Base-by-base conservation (phyloP, 2,113 vertebrate genomes). In the Ellobius talpinus region DNA sequence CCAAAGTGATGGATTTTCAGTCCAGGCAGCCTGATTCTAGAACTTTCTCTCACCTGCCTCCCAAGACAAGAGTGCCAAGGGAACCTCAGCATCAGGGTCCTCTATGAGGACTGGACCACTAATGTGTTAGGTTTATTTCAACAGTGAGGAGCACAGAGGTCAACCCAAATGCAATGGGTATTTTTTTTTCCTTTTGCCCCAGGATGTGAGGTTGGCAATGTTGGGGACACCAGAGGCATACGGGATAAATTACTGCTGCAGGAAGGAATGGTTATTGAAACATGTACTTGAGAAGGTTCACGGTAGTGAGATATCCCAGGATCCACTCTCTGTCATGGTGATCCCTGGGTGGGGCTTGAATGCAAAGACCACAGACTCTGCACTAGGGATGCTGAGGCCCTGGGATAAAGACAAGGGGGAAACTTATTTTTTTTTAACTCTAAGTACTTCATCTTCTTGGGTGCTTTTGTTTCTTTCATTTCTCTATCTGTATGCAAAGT, bases 51-150 rank as follows among this genome's bases (percentile, higher is more conserved):
- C 26, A 68, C 45, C 47, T 14, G 42, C 36, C 39, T 68, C 42
- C 58, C 16, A 9, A 84, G 42, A 70, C 10, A 6, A 0, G 52
- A 39, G 8, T 6, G 9, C 21, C 5, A 31, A 10, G 12, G 45
- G 47, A 3, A 7, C 24, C 10, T 55, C 65, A 31, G 29, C 45
- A 26, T 0, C 26, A 14, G 0, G 3, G 17, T 13, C 12, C 81
- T 70, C 58, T 12, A 21, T 58, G 0, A 2, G 39, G 65, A 36
- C 31, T 13, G 8, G 11, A 14, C 0, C 0, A 61, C 8, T 61
- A 4, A 50, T 11, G 0, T 1, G 23, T 26, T n/a, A 5, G 47
- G 87, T n/a, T 70, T 52, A 52, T 29, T 26, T 68, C 63, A 68
- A 87, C 65, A 88, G 86, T n/a, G 36, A 42, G 24, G 13, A 39